These are phyloP conservation scores for Drosophila prostipennis DNA, from an alignment of 2,888 invertebrate species.

Conservation along the genomic window DNA sequence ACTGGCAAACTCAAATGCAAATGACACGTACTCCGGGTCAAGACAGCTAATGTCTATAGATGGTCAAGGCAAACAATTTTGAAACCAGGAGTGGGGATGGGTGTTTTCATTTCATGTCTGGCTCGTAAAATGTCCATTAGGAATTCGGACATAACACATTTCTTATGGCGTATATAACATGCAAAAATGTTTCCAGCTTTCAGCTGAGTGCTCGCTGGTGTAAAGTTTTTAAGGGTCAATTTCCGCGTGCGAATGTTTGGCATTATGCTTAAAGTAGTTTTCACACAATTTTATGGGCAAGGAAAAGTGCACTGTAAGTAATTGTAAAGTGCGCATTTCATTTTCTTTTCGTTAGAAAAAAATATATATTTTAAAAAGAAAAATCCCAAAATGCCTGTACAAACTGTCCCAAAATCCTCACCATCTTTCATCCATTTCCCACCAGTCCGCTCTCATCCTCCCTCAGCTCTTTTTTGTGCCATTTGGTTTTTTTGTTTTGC, in stretches of 20 bases:
- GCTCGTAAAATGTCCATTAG: conserved; percentile 83
- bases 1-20: conserved; percentile 62
- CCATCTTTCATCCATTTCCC: conserved; percentile 9
- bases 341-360: no score
- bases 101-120: conserved; percentile 33
- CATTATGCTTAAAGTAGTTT: conserved; percentile 15
- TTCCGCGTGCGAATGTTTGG: conserved; percentile 10
- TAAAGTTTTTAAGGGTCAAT: conserved; percentile 61
- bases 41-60: conserved; percentile 8
- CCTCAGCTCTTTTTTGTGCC: conserved; percentile 40
- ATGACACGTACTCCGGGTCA: conserved; percentile 70
- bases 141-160: conserved; percentile 67
- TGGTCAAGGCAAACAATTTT: conserved; percentile 23
- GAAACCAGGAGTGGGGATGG: not conserved
- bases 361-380: no score
- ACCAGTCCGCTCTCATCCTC: conserved; percentile 13
- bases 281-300: not conserved
- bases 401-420: not conserved
- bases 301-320: not conserved
- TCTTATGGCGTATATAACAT: conserved; percentile 60
- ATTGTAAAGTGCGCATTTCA: not conserved
- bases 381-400: not conserved
- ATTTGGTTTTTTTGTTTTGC: conserved; percentile 78
- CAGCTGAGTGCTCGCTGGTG: conserved; percentile 50
- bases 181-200: conserved; percentile 63